phyloP scores from a whole-genome alignment of 2,888 invertebrate species.

The Xanthia icteritia region DNA sequence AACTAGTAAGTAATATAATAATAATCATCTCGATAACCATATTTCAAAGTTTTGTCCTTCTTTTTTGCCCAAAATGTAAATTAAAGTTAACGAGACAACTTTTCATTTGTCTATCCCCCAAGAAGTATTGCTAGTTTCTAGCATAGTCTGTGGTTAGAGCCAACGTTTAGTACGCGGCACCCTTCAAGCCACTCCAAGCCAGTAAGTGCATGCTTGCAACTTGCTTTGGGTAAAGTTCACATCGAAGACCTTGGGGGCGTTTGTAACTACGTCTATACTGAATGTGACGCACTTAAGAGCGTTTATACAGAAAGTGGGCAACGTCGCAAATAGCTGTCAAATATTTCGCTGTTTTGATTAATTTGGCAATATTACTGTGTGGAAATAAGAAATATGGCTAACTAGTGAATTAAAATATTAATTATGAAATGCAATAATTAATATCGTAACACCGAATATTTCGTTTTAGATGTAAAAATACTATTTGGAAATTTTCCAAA shows the following conservation, averaged over 20 bases:
- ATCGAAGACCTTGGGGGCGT: conserved; percentile 2
- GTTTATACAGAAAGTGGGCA: no score
- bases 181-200: conserved; percentile 4
- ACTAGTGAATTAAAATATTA: no score
- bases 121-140: not conserved
- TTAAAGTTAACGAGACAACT: not conserved
- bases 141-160: not conserved
- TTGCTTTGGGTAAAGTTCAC: conserved; percentile 38
- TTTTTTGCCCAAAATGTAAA: not conserved
- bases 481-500: no score
- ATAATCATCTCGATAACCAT: not conserved
- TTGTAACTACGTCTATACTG: conserved; percentile 8
- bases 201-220: conserved; percentile 20
- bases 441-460: no score
- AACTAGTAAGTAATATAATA: no score
- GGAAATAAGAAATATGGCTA: no score
- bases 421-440: no score
- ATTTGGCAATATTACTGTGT: no score
- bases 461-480: no score
- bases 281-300: not conserved
- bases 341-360: no score
- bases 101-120: not conserved
- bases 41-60: not conserved
- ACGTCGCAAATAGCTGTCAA: no score
- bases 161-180: not conserved